Percentiles rank a stretch among this genome's conserved stretches.
These are phyloP conservation scores for Myotis daubentonii DNA, from an alignment of 2,797 vertebrate species.

Conservation along the genomic window DNA sequence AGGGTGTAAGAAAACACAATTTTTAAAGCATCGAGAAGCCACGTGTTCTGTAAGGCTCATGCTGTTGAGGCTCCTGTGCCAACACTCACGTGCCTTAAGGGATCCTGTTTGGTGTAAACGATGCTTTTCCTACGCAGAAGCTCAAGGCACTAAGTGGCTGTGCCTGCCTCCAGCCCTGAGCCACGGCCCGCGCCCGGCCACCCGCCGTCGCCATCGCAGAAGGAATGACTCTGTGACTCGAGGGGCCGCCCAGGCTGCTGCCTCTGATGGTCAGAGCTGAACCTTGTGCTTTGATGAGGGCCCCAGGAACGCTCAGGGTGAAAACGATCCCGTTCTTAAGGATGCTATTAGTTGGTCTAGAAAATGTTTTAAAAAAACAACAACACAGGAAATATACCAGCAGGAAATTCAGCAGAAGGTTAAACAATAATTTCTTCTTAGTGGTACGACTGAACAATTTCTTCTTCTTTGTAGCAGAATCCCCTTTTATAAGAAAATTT, in stretches of 20 bases:
- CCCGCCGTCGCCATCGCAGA: not conserved
- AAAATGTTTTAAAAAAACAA: not conserved
- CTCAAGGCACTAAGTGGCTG: too few relatives aligned
- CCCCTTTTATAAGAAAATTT: too few relatives aligned
- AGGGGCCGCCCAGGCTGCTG: not conserved
- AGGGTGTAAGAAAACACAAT: too few relatives aligned
- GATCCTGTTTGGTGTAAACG: too few relatives aligned
- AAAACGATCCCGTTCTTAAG: conserved; percentile 44
- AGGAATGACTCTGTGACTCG: conserved; percentile 29
- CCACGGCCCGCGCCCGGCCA: conserved; percentile 41
- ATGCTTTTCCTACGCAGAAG: too few relatives aligned
- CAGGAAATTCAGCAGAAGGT: not conserved
- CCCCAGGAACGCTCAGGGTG: not conserved
- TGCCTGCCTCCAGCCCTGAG: not conserved
- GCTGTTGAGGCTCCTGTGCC: too few relatives aligned
- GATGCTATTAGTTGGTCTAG: conserved; percentile 1
- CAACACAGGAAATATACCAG: not conserved
- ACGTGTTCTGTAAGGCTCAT: too few relatives aligned
- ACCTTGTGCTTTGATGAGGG: conserved; percentile 9
- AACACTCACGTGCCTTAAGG: too few relatives aligned
- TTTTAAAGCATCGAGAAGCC: too few relatives aligned
- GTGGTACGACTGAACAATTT: not conserved
- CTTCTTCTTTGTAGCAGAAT: not conserved
- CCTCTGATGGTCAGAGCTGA: conserved; percentile 29
- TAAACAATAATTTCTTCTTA: conserved; percentile 6